Conservation (phyloP, 2,797 vertebrate genomes). For the Pachyuromys duprasi region DNA sequence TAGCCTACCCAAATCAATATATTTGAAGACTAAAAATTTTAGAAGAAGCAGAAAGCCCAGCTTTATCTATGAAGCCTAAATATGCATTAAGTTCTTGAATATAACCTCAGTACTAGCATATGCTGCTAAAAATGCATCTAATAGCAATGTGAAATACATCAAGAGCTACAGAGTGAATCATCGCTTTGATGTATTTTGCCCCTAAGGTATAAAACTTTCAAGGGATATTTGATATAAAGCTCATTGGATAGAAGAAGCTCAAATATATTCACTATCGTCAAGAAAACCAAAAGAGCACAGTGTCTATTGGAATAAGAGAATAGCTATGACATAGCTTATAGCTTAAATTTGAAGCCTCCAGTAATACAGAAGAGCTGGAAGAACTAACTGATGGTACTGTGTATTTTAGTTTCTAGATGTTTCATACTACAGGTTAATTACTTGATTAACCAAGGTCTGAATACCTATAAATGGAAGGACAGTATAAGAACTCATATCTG, state of each 20-base stretch:
- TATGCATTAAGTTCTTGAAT: slow-evolving; percentile 60
- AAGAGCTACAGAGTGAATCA: slow-evolving; percentile 57
- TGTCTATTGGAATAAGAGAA: slow-evolving; percentile 56
- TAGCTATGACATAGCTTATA: neutral
- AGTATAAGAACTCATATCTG: neutral
- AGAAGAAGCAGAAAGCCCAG: slow-evolving; percentile 17
- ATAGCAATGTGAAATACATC: slow-evolving; percentile 57
- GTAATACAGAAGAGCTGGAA: neutral
- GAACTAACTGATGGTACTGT: neutral
- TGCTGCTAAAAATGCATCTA: neutral
- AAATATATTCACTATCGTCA: slow-evolving; percentile 45
- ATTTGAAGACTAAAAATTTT: slow-evolving; percentile 10
- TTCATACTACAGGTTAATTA: slow-evolving; percentile 2
- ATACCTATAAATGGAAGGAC: neutral
- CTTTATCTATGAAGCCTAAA: slow-evolving; percentile 55
- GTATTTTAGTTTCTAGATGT: neutral
- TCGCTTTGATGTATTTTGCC: slow-evolving; percentile 57
- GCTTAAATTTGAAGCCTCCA: neutral
- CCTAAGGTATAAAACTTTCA: slow-evolving; percentile 72
- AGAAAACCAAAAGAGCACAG: slow-evolving; percentile 45
- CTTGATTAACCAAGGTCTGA: neutral
- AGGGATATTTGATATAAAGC: slow-evolving; percentile 62
- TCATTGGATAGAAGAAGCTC: slow-evolving; percentile 30
- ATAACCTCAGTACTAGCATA: slow-evolving; percentile 53
- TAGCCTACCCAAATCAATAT: neutral